Evolutionary conservation across 2,888 invertebrate species (phyloP).

Genomic region (Cataglyphis livida): DNA sequence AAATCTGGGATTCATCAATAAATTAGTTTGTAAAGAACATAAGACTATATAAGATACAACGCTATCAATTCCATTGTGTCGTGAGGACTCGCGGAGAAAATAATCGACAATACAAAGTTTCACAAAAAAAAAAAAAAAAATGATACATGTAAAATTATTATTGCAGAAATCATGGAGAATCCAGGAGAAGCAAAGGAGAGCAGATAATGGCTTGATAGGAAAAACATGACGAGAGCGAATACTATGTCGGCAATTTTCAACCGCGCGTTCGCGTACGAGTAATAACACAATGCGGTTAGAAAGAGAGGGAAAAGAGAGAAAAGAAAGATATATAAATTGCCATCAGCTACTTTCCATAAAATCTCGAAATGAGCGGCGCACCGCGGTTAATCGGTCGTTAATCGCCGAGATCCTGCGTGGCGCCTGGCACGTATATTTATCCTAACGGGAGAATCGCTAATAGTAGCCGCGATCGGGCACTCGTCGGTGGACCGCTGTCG

Average conservation of each 20-base stretch:
- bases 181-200: background rate
- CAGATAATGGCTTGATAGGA: background rate
- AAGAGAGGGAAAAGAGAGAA: background rate
- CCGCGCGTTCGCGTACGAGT: background rate
- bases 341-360: conserved; percentile 58
- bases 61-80: background rate
- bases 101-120: conserved; percentile 1
- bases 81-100: background rate
- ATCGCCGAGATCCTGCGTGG: conserved; percentile 69
- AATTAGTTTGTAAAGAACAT: background rate
- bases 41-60: background rate
- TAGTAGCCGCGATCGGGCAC: conserved; percentile 69
- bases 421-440: conserved; percentile 77
- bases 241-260: background rate
- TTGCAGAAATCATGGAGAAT: conserved; percentile 20
- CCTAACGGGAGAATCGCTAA: conserved; percentile 80
- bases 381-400: conserved; percentile 70
- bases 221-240: background rate
- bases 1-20: background rate
- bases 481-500: conserved; percentile 59
- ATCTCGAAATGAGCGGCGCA: conserved; percentile 52
- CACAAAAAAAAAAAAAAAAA: conserved; percentile 2
- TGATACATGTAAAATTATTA: conserved; percentile 9
- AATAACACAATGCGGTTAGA: conserved; percentile 15
- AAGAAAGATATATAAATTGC: conserved; percentile 12